phyloP scores from a whole-genome alignment of 2,113 vertebrate genomes.

The Lepidothrix coronata region DNA sequence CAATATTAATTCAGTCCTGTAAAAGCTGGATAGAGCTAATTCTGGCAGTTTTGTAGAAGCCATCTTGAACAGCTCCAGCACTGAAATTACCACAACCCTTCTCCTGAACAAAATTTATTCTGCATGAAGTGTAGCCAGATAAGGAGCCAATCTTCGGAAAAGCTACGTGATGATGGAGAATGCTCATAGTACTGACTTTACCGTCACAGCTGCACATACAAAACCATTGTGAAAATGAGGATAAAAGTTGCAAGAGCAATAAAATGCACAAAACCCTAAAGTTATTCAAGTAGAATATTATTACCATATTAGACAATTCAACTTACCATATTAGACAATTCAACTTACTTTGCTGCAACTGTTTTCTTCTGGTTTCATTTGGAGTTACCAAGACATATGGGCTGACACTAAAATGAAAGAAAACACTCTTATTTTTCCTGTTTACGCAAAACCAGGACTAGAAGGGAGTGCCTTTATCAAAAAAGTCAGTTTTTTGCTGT shows the following conservation, averaged over 20 bases:
- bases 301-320: background rate
- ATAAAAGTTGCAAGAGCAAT: background rate
- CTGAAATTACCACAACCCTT: background rate
- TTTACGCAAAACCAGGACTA: background rate
- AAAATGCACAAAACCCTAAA: background rate
- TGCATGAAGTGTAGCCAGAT: background rate
- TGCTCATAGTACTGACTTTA: background rate
- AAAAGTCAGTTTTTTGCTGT: background rate
- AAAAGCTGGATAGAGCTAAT: background rate
- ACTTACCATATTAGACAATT: slow-evolving; percentile 26
- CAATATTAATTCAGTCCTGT: background rate
- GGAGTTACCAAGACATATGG: slow-evolving; percentile 77
- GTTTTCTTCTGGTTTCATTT: slow-evolving; percentile 68
- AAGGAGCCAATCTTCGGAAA: background rate
- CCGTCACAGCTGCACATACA: background rate
- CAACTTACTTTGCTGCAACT: slow-evolving; percentile 76
- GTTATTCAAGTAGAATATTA: background rate
- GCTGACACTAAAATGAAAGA: slow-evolving; percentile 67
- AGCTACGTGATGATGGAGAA: background rate
- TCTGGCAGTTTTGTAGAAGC: background rate
- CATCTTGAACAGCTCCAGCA: background rate
- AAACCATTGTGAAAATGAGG: background rate
- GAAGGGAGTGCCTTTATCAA: background rate
- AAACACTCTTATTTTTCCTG: background rate
- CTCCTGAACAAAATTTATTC: background rate